Percentiles rank a stretch among this genome's conserved stretches.
phyloP scores from a whole-genome alignment of 2,888 invertebrate species.

The Acleris laterana region DNA sequence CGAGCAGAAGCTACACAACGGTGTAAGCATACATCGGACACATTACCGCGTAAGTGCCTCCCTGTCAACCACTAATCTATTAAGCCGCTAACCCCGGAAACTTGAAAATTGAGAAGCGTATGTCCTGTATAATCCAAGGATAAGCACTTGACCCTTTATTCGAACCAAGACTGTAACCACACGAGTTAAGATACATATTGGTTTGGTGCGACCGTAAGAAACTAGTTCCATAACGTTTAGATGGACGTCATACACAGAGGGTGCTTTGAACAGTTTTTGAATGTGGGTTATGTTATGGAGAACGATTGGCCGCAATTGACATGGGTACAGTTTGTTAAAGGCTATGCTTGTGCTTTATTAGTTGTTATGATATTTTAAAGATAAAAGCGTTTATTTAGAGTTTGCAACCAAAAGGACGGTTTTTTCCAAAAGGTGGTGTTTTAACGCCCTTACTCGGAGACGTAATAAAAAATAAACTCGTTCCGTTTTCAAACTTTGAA shows the following conservation, averaged over 20 bases:
- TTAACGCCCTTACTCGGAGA: too few species aligned
- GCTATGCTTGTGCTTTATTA: too few species aligned
- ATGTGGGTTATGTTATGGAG: too few species aligned
- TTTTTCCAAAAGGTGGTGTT: too few species aligned
- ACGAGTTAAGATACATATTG: constrained; percentile 3
- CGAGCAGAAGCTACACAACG: too few species aligned
- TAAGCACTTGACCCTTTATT: not conserved
- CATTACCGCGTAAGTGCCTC: constrained; percentile 10
- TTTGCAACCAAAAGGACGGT: too few species aligned
- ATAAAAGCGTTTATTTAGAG: too few species aligned
- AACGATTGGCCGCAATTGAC: too few species aligned
- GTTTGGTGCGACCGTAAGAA: not conserved
- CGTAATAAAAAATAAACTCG: too few species aligned
- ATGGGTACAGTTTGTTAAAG: too few species aligned
- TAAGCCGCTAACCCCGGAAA: constrained; percentile 24
- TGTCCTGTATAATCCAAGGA: constrained; percentile 14
- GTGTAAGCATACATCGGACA: not conserved
- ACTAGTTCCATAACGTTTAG: not conserved
- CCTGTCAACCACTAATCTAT: constrained; percentile 30
- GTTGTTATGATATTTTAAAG: too few species aligned
- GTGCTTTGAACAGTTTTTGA: constrained; percentile 13
- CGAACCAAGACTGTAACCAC: not conserved
- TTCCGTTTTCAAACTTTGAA: too few species aligned
- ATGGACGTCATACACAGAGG: not conserved
- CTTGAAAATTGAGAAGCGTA: constrained; percentile 19